phyloP scores from a whole-genome alignment of 2,888 invertebrate species.

The Xestoiulus laeticollis region DNA sequence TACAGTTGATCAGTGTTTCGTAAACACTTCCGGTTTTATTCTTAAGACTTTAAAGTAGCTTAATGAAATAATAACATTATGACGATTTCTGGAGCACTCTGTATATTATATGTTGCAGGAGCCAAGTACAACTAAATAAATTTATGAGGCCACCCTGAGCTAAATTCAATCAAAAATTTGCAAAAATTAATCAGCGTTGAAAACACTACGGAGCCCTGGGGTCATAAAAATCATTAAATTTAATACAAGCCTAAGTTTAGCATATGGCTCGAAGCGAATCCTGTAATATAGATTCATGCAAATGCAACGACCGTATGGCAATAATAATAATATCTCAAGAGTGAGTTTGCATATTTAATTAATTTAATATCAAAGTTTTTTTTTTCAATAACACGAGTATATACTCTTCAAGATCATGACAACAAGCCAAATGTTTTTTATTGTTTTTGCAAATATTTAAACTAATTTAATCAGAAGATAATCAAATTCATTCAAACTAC shows the following conservation, averaged over 20 bases:
- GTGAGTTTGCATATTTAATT: not conserved
- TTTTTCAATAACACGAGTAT: not conserved
- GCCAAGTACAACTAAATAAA: not conserved
- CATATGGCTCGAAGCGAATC: not conserved
- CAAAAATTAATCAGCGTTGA: constrained; percentile 21
- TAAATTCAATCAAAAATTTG: not conserved
- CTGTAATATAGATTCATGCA: not conserved
- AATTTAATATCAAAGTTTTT: not conserved
- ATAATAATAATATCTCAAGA: not conserved
- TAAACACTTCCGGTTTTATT: too few species aligned
- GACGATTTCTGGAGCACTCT: not conserved
- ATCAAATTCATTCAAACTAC: too few species aligned
- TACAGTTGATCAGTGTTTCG: too few species aligned
- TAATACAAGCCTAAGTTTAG: not conserved
- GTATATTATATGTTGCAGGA: not conserved
- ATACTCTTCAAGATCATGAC: not conserved
- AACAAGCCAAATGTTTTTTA: not conserved
- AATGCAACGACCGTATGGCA: not conserved
- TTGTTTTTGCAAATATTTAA: not conserved
- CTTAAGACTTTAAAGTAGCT: too few species aligned
- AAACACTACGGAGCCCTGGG: not conserved
- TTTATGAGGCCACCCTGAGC: not conserved
- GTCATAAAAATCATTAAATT: not conserved
- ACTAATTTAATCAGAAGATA: not conserved
- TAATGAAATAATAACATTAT: too few species aligned